Conservation (phyloP, 1,140 invertebrate genomes). For the Bombus waltoni region DNA sequence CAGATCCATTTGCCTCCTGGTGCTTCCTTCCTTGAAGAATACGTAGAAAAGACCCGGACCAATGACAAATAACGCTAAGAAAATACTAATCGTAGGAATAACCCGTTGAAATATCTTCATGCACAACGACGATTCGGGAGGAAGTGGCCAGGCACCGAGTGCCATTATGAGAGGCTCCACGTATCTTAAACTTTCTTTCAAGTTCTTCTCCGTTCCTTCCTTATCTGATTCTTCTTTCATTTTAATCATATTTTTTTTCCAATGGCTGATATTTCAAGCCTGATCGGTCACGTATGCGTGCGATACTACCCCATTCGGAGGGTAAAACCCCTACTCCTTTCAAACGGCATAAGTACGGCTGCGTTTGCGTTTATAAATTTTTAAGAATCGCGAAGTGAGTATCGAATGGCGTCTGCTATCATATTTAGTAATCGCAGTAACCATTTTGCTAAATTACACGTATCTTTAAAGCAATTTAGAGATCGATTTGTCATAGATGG, state of each 20-base stretch:
- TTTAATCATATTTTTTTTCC: background rate
- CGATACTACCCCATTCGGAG: too few species aligned
- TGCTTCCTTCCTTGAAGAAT: slow-evolving; percentile 3
- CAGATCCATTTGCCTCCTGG: slow-evolving; percentile 59
- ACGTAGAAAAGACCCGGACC: slow-evolving; percentile 17
- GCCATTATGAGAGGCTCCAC: background rate
- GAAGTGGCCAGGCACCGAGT: slow-evolving; percentile 41
- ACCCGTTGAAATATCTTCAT: background rate
- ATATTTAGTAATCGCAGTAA: too few species aligned
- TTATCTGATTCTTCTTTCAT: background rate
- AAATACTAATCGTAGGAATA: background rate
- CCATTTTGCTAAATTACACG: too few species aligned
- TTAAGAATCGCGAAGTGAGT: too few species aligned
- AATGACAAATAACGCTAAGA: background rate
- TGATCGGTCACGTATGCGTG: background rate
- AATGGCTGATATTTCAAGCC: too few species aligned
- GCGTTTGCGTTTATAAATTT: slow-evolving; percentile 10
- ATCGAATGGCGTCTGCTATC: background rate
- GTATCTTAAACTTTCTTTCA: slow-evolving; percentile 3
- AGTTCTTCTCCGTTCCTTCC: background rate
- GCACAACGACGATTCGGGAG: background rate
- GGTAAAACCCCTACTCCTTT: background rate
- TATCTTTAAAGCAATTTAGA: background rate
- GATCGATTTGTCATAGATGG: too few species aligned
- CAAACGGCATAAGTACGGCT: background rate